phyloP scores from a whole-genome alignment of 2,113 vertebrate species.

The Thinocorus orbignyianus region DNA sequence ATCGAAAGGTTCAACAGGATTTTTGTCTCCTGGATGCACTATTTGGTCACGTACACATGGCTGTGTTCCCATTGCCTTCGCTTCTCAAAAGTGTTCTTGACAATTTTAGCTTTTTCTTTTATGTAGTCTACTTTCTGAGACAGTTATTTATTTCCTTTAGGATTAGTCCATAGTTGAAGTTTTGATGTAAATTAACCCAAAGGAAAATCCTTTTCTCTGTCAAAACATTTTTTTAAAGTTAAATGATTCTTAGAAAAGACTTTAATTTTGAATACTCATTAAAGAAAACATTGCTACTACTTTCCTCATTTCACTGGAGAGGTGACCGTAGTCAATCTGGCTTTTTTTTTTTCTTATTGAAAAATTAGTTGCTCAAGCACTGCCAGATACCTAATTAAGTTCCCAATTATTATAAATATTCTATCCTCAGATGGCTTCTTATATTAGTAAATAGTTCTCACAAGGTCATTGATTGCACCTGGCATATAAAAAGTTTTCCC shows the following conservation, averaged over 20 bases:
- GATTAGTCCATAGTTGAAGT: neutral
- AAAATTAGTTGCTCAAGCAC: conserved; percentile 15
- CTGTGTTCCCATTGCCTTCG: neutral
- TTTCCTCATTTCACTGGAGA: neutral
- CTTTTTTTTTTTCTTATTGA: neutral
- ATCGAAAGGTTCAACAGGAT: neutral
- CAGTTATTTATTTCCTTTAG: neutral
- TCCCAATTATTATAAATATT: conserved; percentile 52
- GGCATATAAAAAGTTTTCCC: neutral
- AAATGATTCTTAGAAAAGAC: neutral
- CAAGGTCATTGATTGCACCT: conserved; percentile 40
- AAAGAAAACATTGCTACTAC: neutral
- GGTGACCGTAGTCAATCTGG: neutral
- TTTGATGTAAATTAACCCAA: neutral
- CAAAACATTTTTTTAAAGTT: neutral
- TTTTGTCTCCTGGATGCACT: neutral
- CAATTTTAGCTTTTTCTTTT: neutral
- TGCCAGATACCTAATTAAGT: conserved; percentile 53
- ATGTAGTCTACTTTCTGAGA: neutral
- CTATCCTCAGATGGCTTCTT: conserved; percentile 43
- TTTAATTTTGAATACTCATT: neutral
- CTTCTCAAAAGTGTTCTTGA: neutral
- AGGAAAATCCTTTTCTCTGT: neutral
- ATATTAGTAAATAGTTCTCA: conserved; percentile 44
- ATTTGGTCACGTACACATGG: neutral